phyloP scores from a whole-genome alignment of 1,140 invertebrate species.

The Drosophila micromelanica region DNA sequence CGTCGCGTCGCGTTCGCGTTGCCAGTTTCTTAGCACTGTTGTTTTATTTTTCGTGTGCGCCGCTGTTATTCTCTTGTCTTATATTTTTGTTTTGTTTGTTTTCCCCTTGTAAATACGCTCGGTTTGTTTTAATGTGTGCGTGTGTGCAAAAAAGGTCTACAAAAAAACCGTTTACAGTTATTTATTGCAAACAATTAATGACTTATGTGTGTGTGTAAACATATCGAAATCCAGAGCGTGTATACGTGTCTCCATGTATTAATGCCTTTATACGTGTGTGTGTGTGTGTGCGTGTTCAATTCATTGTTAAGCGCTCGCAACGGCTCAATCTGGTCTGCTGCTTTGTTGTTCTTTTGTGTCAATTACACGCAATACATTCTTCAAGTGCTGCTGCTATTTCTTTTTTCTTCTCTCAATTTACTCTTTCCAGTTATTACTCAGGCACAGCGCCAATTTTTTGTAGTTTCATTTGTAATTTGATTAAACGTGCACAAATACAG shows the following conservation, averaged over 20 bases:
- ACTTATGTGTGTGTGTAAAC: slow-evolving; percentile 24
- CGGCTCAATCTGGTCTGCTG: slow-evolving; percentile 26
- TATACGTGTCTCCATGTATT: slow-evolving; percentile 44
- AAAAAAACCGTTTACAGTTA: slow-evolving; percentile 61
- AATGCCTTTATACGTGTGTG: slow-evolving; percentile 19
- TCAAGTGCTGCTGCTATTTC: slow-evolving; percentile 28
- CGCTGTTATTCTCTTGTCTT: slow-evolving; percentile 32
- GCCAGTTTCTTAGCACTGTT: slow-evolving; percentile 43
- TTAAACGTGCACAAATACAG: neutral
- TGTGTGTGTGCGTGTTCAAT: slow-evolving; percentile 42
- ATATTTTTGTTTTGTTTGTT: slow-evolving; percentile 43
- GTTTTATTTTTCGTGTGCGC: slow-evolving; percentile 37
- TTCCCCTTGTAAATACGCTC: slow-evolving; percentile 9
- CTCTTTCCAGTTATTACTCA: slow-evolving; percentile 8
- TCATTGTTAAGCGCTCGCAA: slow-evolving; percentile 48
- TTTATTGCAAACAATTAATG: slow-evolving; percentile 69
- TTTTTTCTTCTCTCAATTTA: slow-evolving; percentile 47
- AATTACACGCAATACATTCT: slow-evolving; percentile 47
- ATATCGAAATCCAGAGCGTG: slow-evolving; percentile 39
- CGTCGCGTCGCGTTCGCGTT: slow-evolving; percentile 68
- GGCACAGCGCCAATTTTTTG: slow-evolving; percentile 12
- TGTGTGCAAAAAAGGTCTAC: slow-evolving; percentile 37
- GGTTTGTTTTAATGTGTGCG: slow-evolving; percentile 14
- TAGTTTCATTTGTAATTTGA: slow-evolving; percentile 29
- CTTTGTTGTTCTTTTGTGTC: slow-evolving; percentile 34